Evolutionary conservation across 2,113 vertebrate species (phyloP).

Genomic region (human): GRCh38 chr17:66165001-66165500

Average conservation of each 20-base stretch:
- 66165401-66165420: not conserved
- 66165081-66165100: not conserved
- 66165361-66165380: not conserved
- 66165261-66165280: not conserved
- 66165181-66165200: not conserved
- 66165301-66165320: not conserved
- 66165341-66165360: fast-evolving
- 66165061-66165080: too few relatives aligned
- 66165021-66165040: not conserved
- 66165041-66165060: not conserved
- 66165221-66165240: not conserved
- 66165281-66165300: not conserved
- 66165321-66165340: not conserved
- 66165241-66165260: not conserved
- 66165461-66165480: not conserved
- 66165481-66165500: not conserved
- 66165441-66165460: not conserved
- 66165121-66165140: not conserved
- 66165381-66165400: not conserved
- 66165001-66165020: not conserved
- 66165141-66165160: not conserved
- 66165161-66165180: not conserved
- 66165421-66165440: not conserved
- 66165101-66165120: not conserved
- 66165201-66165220: not conserved